A percentile compares a stretch with the other conserved stretches of the same genome.
Evolutionary conservation across 2,888 invertebrate species (phyloP).

Genomic region (Patella depressa): DNA sequence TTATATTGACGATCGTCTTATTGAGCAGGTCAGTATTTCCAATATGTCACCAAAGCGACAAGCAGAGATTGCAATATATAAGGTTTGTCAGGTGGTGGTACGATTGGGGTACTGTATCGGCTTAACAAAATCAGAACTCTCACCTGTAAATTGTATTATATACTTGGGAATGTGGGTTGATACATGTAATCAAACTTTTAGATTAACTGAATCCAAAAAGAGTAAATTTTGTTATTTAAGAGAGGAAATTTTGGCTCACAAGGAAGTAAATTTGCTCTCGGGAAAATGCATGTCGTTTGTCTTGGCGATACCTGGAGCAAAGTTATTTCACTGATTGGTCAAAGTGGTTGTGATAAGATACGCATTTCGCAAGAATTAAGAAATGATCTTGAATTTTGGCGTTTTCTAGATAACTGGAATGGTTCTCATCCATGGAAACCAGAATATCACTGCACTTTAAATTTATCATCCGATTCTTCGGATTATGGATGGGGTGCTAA

Average conservation of each 20-base stretch:
- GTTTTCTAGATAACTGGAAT: background rate
- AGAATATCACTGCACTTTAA: background rate
- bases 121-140: background rate
- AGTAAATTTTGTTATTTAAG: background rate
- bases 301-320: background rate
- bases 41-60: background rate
- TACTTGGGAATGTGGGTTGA: background rate
- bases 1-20: background rate
- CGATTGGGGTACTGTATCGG: slow-evolving; percentile 2
- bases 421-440: slow-evolving; percentile 1
- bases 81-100: background rate
- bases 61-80: background rate
- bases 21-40: background rate
- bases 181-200: background rate
- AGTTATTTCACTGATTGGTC: background rate
- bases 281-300: background rate
- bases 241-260: background rate
- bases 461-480: background rate
- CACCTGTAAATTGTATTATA: background rate
- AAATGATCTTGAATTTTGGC: background rate
- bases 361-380: background rate
- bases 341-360: background rate
- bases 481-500: background rate
- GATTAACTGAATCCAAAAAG: background rate
- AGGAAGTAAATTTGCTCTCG: background rate